These are phyloP conservation scores for Drosophila leontia DNA, from an alignment of 1,140 invertebrate species.

Conservation along the genomic window DNA sequence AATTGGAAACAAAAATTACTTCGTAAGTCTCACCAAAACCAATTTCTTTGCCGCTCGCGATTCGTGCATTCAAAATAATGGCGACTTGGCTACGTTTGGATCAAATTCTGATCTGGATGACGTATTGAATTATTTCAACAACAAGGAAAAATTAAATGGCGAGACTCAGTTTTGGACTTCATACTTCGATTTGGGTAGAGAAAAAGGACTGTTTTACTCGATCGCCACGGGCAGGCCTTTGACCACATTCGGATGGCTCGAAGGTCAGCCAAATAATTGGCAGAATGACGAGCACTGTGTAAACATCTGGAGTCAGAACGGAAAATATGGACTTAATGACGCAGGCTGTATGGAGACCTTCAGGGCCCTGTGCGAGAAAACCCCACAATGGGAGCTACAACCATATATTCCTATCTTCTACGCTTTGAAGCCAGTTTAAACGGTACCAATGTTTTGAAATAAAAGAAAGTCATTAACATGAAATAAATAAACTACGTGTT, in stretches of 20 bases:
- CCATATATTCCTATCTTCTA: no score
- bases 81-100: neutral
- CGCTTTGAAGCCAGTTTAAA: no score
- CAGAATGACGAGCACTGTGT: constrained; percentile 1
- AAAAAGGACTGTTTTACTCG: neutral
- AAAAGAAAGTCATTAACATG: no score
- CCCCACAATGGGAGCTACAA: no score
- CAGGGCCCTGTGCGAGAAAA: no score
- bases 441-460: no score
- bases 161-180: neutral
- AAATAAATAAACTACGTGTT: no score
- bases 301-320: neutral
- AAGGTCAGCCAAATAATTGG: neutral
- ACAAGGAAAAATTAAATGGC: neutral
- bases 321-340: no score
- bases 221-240: neutral
- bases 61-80: neutral
- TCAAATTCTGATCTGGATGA: neutral
- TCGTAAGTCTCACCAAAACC: neutral
- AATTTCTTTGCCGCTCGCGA: neutral
- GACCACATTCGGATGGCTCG: neutral
- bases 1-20: neutral
- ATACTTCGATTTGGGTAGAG: neutral
- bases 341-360: no score
- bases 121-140: neutral